Percentiles rank a stretch among this genome's conserved stretches.
These are phyloP conservation scores for Lycophotia porphyrea DNA, from an alignment of 2,888 invertebrate genomes.

Conservation along the genomic window DNA sequence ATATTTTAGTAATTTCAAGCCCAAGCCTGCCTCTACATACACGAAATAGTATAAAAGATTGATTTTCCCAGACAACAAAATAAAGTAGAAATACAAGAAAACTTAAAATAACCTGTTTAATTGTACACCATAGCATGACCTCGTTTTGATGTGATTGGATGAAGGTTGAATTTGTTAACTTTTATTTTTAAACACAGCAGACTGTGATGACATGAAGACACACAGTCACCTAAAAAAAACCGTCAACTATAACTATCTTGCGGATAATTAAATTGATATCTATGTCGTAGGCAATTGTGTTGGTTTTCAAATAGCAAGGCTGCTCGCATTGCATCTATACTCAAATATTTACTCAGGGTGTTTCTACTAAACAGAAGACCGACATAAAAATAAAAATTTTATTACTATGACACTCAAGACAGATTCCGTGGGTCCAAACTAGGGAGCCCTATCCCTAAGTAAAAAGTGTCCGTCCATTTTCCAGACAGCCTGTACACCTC, in stretches of 20 bases:
- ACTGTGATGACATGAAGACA: slow-evolving; percentile 22
- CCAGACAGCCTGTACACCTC: not conserved
- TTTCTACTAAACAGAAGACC: not conserved
- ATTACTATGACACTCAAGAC: not conserved
- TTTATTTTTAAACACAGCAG: slow-evolving; percentile 38
- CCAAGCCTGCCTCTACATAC: not conserved
- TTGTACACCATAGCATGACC: slow-evolving; percentile 26
- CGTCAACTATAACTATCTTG: not conserved
- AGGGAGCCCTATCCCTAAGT: not conserved
- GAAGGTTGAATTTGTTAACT: slow-evolving; percentile 57
- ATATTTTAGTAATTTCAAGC: not conserved
- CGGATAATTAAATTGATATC: slow-evolving; percentile 10
- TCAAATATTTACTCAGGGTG: not conserved
- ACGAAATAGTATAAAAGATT: not conserved
- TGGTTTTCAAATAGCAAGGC: not conserved
- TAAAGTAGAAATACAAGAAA: slow-evolving; percentile 7
- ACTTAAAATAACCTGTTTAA: slow-evolving; percentile 17
- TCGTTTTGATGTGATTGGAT: slow-evolving; percentile 26
- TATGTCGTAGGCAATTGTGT: slow-evolving; percentile 1
- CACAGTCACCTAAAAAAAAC: too few species aligned
- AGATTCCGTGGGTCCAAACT: not conserved
- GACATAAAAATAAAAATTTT: not conserved
- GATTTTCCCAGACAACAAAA: not conserved
- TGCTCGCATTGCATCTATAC: not conserved
- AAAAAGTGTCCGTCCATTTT: not conserved